These are phyloP conservation scores for Philantomba maxwellii DNA, from an alignment of 2,113 vertebrate genomes.

Conservation along the genomic window DNA sequence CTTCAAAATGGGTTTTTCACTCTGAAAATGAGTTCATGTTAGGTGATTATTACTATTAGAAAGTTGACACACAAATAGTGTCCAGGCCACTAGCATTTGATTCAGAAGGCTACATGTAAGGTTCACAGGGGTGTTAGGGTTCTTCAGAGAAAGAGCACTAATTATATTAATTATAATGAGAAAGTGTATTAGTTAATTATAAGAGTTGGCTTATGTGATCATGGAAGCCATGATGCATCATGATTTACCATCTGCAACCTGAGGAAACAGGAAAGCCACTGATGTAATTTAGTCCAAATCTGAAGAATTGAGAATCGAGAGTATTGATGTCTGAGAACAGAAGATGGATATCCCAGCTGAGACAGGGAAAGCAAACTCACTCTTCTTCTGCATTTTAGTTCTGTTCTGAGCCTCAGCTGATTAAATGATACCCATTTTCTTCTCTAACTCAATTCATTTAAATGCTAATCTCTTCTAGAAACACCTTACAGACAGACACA, in stretches of 20 bases:
- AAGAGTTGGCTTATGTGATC: background rate
- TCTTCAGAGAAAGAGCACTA: background rate
- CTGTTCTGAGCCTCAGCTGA: background rate
- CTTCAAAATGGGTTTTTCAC: background rate
- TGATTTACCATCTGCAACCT: background rate
- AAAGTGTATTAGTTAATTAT: background rate
- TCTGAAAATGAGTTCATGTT: background rate
- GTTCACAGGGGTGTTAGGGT: background rate
- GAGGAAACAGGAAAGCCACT: background rate
- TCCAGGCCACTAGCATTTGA: background rate
- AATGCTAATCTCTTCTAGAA: background rate
- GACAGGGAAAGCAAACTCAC: background rate
- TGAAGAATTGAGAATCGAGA: background rate
- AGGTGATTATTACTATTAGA: background rate
- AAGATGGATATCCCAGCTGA: background rate
- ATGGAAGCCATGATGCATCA: background rate
- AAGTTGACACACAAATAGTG: background rate
- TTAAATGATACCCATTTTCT: background rate
- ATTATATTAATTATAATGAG: background rate
- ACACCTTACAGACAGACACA: background rate
- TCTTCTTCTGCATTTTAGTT: background rate
- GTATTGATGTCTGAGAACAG: background rate
- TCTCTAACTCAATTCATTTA: background rate
- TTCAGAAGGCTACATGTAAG: background rate
- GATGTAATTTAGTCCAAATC: background rate